Conservation (phyloP, 2,113 vertebrate species). For the Dipodomys ordii region DNA sequence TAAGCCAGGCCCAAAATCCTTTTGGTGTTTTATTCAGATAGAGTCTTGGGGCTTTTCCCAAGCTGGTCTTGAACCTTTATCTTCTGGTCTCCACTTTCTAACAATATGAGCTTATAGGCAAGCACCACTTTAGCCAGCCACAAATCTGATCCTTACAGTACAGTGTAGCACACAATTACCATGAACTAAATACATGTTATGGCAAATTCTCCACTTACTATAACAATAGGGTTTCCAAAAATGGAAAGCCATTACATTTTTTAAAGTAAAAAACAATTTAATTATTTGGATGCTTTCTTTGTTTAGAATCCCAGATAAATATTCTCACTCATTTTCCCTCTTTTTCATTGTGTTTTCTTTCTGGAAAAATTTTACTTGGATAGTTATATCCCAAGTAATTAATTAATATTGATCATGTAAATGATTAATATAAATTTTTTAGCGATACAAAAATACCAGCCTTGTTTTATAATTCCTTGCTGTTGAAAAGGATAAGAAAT, state of each 20-base stretch:
- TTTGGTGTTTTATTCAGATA: no score
- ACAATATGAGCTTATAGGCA: no score
- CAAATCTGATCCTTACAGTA: background rate
- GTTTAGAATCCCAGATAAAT: conserved; percentile 22
- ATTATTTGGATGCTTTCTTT: background rate
- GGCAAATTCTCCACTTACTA: background rate
- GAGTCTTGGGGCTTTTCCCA: no score
- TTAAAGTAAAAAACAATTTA: background rate
- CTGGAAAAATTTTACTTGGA: background rate
- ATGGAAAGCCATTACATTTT: background rate
- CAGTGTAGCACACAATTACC: background rate
- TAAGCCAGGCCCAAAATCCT: no score
- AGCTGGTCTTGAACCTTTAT: background rate
- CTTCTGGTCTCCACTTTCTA: no score
- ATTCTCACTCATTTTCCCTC: background rate
- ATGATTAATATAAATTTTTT: conserved; percentile 26
- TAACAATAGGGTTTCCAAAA: background rate
- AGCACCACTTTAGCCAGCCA: no score
- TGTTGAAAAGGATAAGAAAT: conserved; percentile 26
- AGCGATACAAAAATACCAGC: background rate
- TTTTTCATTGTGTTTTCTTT: background rate
- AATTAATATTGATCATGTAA: no score
- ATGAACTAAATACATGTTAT: background rate
- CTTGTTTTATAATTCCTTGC: background rate
- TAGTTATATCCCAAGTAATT: no score